Base-by-base conservation (phyloP, 2,888 invertebrate species). In the Eremobia ochroleuca region DNA sequence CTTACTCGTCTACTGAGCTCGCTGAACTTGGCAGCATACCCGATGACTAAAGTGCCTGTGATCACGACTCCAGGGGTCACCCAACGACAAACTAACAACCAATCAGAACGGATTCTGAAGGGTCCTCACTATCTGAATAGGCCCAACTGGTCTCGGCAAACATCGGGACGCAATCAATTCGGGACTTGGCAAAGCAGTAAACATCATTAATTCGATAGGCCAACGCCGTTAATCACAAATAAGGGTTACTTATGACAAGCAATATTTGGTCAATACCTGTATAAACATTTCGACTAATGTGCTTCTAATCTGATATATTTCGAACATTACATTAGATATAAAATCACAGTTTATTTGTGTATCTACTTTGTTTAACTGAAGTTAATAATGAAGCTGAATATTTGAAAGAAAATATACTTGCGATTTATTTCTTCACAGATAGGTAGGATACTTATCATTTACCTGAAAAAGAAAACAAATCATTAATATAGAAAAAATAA, bases 101-200 rank as follows among this genome's bases (percentile, higher is more conserved):
- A 88, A 87, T 88, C 89, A 78, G 78, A 76, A 70, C 67, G 64
- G 76, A 59, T 66, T 82, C 81, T 87, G 82, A 71, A 90, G 87
- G 81, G 84, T 69, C 77, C 89, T 91, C 69, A 49, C 59, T 58
- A 69, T 71, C 81, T 83, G 83, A 88, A 90, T 89, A 72, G 86
- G 58, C 73, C 87, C 88, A 86, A 89, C 85, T 89, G 85, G 86
- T 79, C 83, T 87, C 76, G 61, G 78, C 85, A 90, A 90, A 91
- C 88, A 90, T 90, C 77, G 86, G 78, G 81, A 83, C 78, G 86
- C 83, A 90, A 91, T 92, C 91, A 89, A 85, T 88, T 90, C 75
- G 76, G 74, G 78, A 72, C 79, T 83, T 85, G 82, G 75, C 77
- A 52, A 52, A 52, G 25, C 25, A 52, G 25, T 85, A 90, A 90